Percentiles rank a stretch among this genome's conserved stretches.
Conservation (phyloP, 2,797 vertebrate genomes). For the Etheostoma perlongum region DNA sequence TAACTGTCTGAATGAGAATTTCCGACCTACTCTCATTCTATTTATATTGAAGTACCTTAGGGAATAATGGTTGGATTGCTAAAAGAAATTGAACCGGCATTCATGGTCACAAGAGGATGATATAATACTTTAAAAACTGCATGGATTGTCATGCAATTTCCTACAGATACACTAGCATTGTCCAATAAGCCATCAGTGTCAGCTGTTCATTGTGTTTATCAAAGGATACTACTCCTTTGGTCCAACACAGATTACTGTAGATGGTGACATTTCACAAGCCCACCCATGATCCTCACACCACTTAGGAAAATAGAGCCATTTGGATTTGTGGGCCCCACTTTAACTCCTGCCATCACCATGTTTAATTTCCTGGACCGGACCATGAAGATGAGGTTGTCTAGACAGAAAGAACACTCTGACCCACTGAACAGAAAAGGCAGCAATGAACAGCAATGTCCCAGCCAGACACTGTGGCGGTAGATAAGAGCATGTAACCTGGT, state of each 20-base stretch:
- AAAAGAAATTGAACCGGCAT: no score
- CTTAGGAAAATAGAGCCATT: background rate
- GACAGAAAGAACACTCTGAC: background rate
- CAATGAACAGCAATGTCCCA: conserved; percentile 25
- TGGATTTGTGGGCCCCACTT: background rate
- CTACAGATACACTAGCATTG: background rate
- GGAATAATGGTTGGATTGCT: no score
- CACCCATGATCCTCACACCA: background rate
- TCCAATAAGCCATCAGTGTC: no score
- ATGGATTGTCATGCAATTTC: background rate
- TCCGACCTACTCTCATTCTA: no score
- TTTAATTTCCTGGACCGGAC: background rate
- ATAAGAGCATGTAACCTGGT: conserved; percentile 39
- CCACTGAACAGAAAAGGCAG: background rate
- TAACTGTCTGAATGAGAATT: no score
- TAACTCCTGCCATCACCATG: background rate
- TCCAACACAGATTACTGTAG: background rate
- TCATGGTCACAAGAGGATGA: background rate
- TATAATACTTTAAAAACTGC: background rate
- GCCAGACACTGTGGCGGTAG: conserved; percentile 7
- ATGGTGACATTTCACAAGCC: background rate
- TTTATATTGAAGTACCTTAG: background rate
- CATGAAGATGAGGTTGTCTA: background rate
- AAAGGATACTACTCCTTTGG: background rate
- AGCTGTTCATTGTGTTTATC: no score